These are phyloP conservation scores for Mylabris sibirica DNA, from an alignment of 2,888 invertebrate genomes.

Conservation along the genomic window DNA sequence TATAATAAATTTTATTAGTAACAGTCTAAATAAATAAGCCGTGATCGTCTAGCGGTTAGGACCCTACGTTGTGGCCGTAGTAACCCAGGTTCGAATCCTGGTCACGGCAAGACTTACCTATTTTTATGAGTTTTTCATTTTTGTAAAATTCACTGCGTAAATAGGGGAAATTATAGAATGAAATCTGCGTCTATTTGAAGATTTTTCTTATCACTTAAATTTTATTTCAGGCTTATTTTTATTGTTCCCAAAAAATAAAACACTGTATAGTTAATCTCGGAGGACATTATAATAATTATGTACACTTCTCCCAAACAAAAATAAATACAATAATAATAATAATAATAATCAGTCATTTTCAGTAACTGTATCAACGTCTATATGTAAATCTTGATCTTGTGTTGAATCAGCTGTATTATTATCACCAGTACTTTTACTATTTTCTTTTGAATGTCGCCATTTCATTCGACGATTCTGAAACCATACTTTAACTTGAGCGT, in stretches of 20 bases:
- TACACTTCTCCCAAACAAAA: background rate
- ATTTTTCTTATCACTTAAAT: too few relatives aligned
- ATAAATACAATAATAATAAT: slow-evolving; percentile 20
- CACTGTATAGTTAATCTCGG: background rate
- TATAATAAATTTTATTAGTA: background rate
- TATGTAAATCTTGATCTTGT: slow-evolving; percentile 57
- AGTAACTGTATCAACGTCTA: slow-evolving; percentile 59
- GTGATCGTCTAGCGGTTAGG: slow-evolving; percentile 59
- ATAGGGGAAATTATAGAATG: too few relatives aligned
- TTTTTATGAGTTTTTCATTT: background rate
- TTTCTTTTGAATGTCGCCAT: slow-evolving; percentile 61
- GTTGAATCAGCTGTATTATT: slow-evolving; percentile 54
- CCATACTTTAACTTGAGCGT: slow-evolving; percentile 94
- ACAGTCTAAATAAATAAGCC: slow-evolving; percentile 42
- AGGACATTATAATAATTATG: background rate
- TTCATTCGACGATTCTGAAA: slow-evolving; percentile 77
- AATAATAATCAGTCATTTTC: slow-evolving; percentile 46
- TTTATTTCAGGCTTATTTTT: too few relatives aligned
- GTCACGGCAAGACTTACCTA: slow-evolving; percentile 49
- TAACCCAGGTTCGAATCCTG: slow-evolving; percentile 71
- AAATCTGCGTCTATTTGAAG: too few relatives aligned
- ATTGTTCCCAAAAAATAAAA: too few relatives aligned
- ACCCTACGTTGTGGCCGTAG: slow-evolving; percentile 70
- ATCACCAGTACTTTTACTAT: slow-evolving; percentile 41
- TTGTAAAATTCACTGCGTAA: too few relatives aligned